Conservation (phyloP, 2,888 invertebrate species). For the Drosophila phalerata region DNA sequence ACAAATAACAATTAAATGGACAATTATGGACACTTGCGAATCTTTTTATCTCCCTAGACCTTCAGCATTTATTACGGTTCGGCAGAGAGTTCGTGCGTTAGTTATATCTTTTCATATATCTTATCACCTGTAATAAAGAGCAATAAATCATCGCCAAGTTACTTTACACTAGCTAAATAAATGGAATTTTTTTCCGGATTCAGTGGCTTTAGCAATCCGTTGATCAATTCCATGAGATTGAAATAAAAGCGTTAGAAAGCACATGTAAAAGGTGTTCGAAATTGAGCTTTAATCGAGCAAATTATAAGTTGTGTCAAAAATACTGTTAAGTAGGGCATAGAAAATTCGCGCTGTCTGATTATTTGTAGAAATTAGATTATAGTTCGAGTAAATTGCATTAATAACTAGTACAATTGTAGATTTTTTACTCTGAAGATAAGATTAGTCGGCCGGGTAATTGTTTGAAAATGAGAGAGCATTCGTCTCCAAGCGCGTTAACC, state of each 20-base stretch:
- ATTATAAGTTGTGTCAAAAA: conserved; percentile 1
- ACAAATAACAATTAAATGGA: conserved; percentile 14
- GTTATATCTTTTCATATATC: background rate
- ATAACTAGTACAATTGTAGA: conserved; percentile 33
- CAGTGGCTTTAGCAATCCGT: background rate
- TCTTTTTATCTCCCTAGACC: conserved; percentile 5
- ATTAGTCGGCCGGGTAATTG: conserved; percentile 27
- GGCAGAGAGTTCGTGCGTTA: background rate
- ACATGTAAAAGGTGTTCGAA: background rate
- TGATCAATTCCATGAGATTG: background rate
- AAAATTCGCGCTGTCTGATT: conserved; percentile 10
- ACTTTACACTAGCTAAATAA: background rate
- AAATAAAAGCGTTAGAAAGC: background rate
- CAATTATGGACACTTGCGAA: conserved; percentile 2
- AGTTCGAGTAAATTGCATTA: conserved; percentile 34
- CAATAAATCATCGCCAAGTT: background rate
- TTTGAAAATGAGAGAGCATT: conserved; percentile 19
- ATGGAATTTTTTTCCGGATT: no score
- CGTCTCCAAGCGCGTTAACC: background rate
- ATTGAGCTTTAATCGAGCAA: background rate
- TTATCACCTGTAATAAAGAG: conserved; percentile 29
- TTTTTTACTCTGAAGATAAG: conserved; percentile 41
- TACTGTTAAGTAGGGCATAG: conserved; percentile 9
- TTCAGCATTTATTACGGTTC: background rate
- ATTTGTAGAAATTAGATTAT: conserved; percentile 16